These are phyloP conservation scores for Epizoanthus scotinus DNA, from an alignment of 92 coral and sea anemone genomes.

Conservation along the genomic window DNA sequence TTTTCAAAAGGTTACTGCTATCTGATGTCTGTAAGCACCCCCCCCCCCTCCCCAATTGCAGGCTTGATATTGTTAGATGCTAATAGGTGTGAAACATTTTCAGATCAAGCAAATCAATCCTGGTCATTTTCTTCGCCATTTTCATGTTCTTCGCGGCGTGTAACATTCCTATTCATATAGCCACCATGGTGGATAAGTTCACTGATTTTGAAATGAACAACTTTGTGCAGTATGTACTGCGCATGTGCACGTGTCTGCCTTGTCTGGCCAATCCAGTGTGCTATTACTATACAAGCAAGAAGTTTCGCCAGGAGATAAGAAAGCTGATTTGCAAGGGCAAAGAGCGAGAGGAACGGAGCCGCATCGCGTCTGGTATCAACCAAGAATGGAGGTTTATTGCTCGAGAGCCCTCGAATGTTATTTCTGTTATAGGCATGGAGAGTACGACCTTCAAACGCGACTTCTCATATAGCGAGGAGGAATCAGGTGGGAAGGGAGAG, in stretches of 20 bases:
- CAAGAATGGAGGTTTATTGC: conserved; percentile 38
- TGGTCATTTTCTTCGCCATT: conserved; percentile 36
- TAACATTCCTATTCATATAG: conserved; percentile 25
- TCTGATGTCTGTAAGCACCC: too few relatives aligned
- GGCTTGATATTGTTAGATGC: not conserved
- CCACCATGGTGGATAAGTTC: conserved; percentile 28
- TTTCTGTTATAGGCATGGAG: conserved; percentile 14
- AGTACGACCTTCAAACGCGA: not conserved
- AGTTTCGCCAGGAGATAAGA: conserved; percentile 28
- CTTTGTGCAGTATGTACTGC: conserved; percentile 27
- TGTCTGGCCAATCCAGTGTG: conserved; percentile 19
- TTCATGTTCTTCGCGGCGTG: conserved; percentile 35
- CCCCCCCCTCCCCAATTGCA: too few relatives aligned
- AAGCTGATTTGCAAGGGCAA: conserved; percentile 8
- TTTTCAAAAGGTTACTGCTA: too few relatives aligned
- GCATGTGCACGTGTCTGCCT: conserved; percentile 39
- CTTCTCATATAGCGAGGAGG: too few relatives aligned
- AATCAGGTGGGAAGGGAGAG: too few relatives aligned
- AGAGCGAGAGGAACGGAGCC: conserved; percentile 15
- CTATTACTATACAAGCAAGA: conserved; percentile 35
- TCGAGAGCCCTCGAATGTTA: not conserved
- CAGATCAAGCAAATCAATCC: conserved; percentile 33
- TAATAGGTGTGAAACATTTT: not conserved
- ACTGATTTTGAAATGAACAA: conserved; percentile 27
- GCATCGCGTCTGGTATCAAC: conserved; percentile 20